These are phyloP conservation scores for Ciconia nigra DNA, from an alignment of 2,797 vertebrate species.

Conservation along the genomic window DNA sequence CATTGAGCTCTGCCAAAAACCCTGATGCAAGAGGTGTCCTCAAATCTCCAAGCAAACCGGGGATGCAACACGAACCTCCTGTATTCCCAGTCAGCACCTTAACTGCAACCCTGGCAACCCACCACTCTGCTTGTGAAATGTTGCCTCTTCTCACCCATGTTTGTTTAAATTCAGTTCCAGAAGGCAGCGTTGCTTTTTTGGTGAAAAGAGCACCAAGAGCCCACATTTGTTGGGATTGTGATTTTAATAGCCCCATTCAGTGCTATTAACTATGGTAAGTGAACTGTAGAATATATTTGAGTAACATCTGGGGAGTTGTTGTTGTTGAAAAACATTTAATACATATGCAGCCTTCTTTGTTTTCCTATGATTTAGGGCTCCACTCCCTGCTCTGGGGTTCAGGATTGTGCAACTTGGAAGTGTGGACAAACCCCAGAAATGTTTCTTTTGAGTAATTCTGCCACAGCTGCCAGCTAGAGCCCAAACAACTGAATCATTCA, in stretches of 20 bases:
- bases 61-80: neutral
- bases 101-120: neutral
- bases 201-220: neutral
- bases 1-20: neutral
- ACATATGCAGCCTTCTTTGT: neutral
- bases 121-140: neutral
- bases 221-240: neutral
- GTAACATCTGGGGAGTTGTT: neutral
- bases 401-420: neutral
- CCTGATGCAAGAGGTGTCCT: neutral
- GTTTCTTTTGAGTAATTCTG: neutral
- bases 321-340: neutral
- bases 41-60: neutral
- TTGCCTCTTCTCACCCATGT: rapidly evolving
- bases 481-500: constrained; percentile 43
- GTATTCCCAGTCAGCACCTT: neutral
- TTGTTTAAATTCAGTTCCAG: neutral
- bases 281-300: neutral
- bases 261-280: neutral
- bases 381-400: neutral
- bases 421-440: neutral
- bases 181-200: neutral
- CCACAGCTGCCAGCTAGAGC: neutral
- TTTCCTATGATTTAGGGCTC: neutral
- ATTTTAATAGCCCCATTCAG: neutral